Evolutionary conservation across 2,113 vertebrate species (phyloP).

Genomic region (Ictalurus punctatus): DNA sequence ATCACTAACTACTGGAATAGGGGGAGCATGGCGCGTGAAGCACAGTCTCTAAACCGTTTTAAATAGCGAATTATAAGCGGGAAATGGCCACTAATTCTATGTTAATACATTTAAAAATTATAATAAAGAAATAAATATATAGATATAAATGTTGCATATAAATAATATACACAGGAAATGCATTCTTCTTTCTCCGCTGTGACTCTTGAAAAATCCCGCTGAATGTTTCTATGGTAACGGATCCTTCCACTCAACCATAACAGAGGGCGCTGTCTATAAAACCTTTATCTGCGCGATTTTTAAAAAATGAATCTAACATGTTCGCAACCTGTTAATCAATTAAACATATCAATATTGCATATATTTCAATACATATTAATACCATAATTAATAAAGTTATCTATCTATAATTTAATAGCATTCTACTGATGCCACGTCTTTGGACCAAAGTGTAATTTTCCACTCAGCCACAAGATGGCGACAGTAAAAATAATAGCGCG

Average conservation of each 20-base stretch:
- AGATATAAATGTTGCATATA: background rate
- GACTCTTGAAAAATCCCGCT: background rate
- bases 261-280: background rate
- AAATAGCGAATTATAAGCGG: too few species aligned
- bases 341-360: background rate
- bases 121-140: background rate
- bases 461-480: background rate
- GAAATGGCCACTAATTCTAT: background rate
- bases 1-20: background rate
- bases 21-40: background rate
- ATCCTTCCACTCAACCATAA: background rate
- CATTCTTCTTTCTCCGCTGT: background rate
- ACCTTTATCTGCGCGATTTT: background rate
- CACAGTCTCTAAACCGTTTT: too few species aligned
- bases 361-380: background rate
- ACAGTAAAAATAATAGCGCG: too few species aligned
- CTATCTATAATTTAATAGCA: background rate
- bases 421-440: background rate
- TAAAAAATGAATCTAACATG: too few species aligned
- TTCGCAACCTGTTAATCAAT: background rate
- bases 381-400: background rate
- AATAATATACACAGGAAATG: background rate
- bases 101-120: background rate
- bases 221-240: background rate
- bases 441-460: background rate